phyloP scores from a whole-genome alignment of 2,888 invertebrate species.

The Rhimphoctona megacephalus region DNA sequence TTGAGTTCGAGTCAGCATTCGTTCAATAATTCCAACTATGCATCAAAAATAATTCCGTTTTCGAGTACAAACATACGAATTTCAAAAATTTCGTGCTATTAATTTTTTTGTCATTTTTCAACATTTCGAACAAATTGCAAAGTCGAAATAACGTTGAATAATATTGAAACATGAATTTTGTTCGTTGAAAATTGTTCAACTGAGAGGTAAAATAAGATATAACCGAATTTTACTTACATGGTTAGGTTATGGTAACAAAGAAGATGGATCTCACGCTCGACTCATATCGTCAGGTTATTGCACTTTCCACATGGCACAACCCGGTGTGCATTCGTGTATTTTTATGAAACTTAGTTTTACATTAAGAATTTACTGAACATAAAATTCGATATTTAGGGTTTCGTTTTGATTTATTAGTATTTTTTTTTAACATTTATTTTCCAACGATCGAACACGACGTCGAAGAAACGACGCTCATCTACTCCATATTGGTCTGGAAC shows the following conservation, averaged over 20 bases:
- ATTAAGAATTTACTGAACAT: neutral
- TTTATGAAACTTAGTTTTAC: neutral
- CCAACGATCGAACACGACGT: neutral
- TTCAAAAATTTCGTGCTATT: no score
- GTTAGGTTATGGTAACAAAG: neutral
- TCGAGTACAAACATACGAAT: no score
- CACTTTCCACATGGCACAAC: constrained; percentile 1
- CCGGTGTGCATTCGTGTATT: neutral
- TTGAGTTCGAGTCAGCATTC: no score
- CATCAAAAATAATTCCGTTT: no score
- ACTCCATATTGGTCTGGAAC: neutral
- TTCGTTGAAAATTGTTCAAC: neutral
- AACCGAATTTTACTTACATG: neutral
- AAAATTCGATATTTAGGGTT: neutral
- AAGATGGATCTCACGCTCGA: constrained; percentile 2
- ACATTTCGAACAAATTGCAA: neutral
- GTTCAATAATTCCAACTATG: no score
- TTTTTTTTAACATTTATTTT: neutral
- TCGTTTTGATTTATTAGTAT: neutral
- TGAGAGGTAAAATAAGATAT: neutral
- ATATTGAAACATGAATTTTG: neutral
- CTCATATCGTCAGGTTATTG: constrained; percentile 8
- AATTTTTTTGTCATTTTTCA: neutral
- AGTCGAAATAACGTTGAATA: neutral
- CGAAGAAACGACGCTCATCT: neutral